These are phyloP conservation scores for Pristionchus fissidentatus DNA, from an alignment of 2,888 invertebrate genomes.

Conservation along the genomic window DNA sequence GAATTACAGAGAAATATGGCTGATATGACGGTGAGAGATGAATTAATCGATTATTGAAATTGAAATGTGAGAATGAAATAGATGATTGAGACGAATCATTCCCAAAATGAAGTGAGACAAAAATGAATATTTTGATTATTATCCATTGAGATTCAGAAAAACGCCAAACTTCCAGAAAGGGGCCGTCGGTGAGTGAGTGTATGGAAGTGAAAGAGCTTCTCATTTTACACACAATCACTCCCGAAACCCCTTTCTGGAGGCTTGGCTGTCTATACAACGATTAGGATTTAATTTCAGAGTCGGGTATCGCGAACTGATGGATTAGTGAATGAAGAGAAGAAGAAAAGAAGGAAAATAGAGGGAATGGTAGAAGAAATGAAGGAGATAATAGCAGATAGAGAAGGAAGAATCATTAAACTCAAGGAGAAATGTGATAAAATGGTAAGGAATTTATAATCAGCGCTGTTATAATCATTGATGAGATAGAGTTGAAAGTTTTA, in stretches of 20 bases:
- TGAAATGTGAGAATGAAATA: no score
- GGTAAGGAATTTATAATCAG: conserved; percentile 50
- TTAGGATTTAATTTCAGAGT: conserved; percentile 57
- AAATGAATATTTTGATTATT: no score
- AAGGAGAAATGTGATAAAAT: conserved; percentile 62
- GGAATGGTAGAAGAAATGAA: conserved; percentile 57
- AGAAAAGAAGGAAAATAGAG: conserved; percentile 59
- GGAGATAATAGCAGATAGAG: conserved; percentile 56
- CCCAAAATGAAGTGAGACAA: no score
- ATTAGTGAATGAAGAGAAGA: conserved; percentile 59
- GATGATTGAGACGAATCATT: no score
- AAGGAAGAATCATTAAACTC: conserved; percentile 57
- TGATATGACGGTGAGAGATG: conserved; percentile 63
- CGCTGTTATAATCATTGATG: neutral
- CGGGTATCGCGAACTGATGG: conserved; percentile 59
- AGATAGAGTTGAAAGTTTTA: no score
- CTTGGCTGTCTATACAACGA: no score
- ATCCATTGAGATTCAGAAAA: no score
- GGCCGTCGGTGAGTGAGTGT: no score
- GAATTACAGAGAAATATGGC: conserved; percentile 67
- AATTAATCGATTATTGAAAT: neutral
- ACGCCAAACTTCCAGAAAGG: no score
- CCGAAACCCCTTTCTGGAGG: no score
- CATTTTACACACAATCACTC: no score
- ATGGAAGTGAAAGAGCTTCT: neutral